These are phyloP conservation scores for Thunnus thynnus DNA, from an alignment of 2,113 vertebrate genomes.

Conservation along the genomic window DNA sequence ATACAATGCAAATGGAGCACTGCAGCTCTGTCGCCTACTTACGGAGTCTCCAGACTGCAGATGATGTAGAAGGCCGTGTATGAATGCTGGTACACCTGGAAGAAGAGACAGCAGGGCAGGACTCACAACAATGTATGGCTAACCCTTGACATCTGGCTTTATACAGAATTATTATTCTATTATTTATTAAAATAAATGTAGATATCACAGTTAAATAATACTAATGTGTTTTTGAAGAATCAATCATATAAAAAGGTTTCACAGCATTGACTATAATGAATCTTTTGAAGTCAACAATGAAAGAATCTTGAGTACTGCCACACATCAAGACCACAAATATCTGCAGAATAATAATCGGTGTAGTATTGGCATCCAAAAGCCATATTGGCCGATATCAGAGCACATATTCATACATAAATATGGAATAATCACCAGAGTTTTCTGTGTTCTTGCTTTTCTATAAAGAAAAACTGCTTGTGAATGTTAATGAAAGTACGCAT, in stretches of 20 bases:
- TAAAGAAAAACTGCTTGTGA: too few species aligned
- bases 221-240: neutral
- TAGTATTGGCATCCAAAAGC: too few species aligned
- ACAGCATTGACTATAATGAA: neutral
- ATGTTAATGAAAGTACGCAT: neutral
- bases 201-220: neutral
- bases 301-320: neutral
- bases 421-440: too few species aligned
- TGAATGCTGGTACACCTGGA: constrained; percentile 93
- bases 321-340: too few species aligned
- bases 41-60: constrained; percentile 86
- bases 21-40: constrained; percentile 64
- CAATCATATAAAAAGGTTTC: neutral
- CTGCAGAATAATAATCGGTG: too few species aligned
- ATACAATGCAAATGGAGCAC: constrained; percentile 3
- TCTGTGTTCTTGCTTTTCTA: too few species aligned
- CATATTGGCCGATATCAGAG: too few species aligned
- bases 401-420: too few species aligned
- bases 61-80: constrained; percentile 96
- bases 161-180: neutral
- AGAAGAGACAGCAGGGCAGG: neutral
- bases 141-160: constrained; percentile 16
- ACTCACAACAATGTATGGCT: neutral
- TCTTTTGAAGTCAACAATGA: neutral
- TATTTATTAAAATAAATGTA: too few species aligned